These are phyloP conservation scores for Parapsyche elsis DNA, from an alignment of 1,140 invertebrate genomes.

Conservation along the genomic window DNA sequence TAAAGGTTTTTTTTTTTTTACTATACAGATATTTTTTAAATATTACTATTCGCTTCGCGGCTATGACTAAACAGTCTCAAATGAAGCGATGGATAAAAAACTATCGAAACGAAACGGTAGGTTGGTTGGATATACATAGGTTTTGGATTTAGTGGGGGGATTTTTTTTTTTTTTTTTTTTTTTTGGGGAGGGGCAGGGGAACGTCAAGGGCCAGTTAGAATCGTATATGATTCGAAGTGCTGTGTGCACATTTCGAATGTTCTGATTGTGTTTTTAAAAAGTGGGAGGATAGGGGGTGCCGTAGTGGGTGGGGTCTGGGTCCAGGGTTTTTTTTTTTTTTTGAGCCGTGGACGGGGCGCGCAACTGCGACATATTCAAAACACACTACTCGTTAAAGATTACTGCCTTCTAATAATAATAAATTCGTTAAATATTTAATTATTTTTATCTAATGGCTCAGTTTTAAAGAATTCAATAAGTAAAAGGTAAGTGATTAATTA, in stretches of 20 bases:
- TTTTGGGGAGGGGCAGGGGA: no score
- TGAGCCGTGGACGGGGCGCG: background rate
- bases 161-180: no score
- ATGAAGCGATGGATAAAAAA: constrained; percentile 41
- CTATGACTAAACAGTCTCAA: constrained; percentile 52
- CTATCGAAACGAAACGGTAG: constrained; percentile 23
- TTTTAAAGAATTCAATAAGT: constrained; percentile 50
- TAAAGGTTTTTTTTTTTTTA: constrained; percentile 45
- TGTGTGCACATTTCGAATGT: background rate
- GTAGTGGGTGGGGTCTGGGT: background rate
- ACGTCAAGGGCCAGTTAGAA: no score
- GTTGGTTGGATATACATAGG: background rate
- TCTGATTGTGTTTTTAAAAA: background rate
- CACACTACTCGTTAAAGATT: constrained; percentile 46
- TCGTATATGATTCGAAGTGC: background rate
- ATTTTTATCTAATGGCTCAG: constrained; percentile 54
- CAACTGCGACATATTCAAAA: constrained; percentile 30
- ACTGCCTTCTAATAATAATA: constrained; percentile 51
- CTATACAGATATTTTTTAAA: constrained; percentile 54
- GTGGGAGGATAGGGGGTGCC: background rate
- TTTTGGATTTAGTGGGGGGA: background rate
- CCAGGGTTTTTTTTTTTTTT: background rate
- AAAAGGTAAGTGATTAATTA: constrained; percentile 48
- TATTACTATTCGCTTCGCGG: constrained; percentile 52
- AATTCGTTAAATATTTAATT: constrained; percentile 47